Evolutionary conservation across 2,113 vertebrate genomes (phyloP), one percentile per base, ranked within the genome.

Genomic region (Chloropsis hardwickii): DNA sequence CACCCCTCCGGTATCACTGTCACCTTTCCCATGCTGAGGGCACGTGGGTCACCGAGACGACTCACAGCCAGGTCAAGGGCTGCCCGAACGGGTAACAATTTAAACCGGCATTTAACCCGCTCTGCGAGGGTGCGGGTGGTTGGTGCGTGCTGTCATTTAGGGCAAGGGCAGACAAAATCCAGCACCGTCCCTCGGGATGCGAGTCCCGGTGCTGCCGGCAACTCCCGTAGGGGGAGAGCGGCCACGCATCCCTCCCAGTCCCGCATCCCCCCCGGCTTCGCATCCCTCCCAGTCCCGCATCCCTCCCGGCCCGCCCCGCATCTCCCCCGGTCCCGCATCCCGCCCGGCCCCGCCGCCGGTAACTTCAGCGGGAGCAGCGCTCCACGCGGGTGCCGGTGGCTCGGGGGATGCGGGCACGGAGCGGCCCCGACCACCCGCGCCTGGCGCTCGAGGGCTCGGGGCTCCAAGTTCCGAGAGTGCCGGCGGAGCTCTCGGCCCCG

Each of bases 281-380:
- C 40, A 42, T 60, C 60, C 27, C 21, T 2, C 6, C 14, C 37
- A 0, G 45, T 1, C 1, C 22, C 7, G 45, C 40, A 56, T 45
- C 50, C 10, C 33, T 0, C 7, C 16, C 16, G 0, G 13, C 1
- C 15, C 22, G 13, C 1, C 15, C 22, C 17, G 13, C 35, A 40
- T 17, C 47, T 39, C 24, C 4, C 13, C 10, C 8, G 4, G 47
- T 4, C 3, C 48, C 69, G 21, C 66, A 25, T 40, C 66, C 61
- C 22, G 0, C 19, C 58, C 25, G 25, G 67, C 18, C 19, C 66
- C 73, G 31, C 45, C 33, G 60, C 77, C 17, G 15, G 16, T 14
- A 89, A 89, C 69, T 81, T 74, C 61, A 45, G 28, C 39, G 21
- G 29, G n/a, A 67, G 40, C 70, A 40, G 11, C 47, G 39, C 62